Evolutionary conservation across 1,140 invertebrate species (phyloP), one percentile per base, ranked within the genome.

Genomic region (Battus philenor): DNA sequence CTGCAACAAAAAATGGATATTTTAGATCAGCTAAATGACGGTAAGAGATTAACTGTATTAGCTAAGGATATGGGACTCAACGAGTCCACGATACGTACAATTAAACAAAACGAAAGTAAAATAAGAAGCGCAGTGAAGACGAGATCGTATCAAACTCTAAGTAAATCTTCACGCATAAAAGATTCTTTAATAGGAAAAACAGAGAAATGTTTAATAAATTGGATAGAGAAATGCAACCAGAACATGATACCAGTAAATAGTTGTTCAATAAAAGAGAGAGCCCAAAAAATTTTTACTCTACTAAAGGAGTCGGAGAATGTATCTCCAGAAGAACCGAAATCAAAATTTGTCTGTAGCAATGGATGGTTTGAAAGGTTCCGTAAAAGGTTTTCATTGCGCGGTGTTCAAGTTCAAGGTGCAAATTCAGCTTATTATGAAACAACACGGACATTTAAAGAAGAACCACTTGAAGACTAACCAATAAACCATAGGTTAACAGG

Each of bases 161-260:
- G 18, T 26, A 30, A 44, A 18, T 30, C 39, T 29, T 44, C 24
- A 44, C 39, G 27, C 30, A 26, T 44, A 31, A 30, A 44, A 30
- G 26, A 44, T 44, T 30, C 39, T 24, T 18, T 30, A 30, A 44
- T 44, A 44, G 12, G 26, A 44, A 30, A 44, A 44, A 27, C 26
- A 44, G 15, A 44, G 30, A 30, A 44, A 44, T 44, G 39, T 44
- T 44, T 44, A 26, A 44, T 44, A 26, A 44, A 30, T 30, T 44
- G 39, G 24, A 30, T 44, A 44, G 24, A 44, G n/a, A 18, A 44
- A 30, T 30, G 22, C 27, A 18, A 38, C n/a, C 24, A 20, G 20
- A 17, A 38, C 20, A 38, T 18, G 17, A 38, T 38, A 18, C 33
- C 33, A n/a, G 20, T 38, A 38, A 38, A 38, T 38, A 38, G 33